Conservation (phyloP, 2,888 invertebrate species). For the Bedellia somnulentella region DNA sequence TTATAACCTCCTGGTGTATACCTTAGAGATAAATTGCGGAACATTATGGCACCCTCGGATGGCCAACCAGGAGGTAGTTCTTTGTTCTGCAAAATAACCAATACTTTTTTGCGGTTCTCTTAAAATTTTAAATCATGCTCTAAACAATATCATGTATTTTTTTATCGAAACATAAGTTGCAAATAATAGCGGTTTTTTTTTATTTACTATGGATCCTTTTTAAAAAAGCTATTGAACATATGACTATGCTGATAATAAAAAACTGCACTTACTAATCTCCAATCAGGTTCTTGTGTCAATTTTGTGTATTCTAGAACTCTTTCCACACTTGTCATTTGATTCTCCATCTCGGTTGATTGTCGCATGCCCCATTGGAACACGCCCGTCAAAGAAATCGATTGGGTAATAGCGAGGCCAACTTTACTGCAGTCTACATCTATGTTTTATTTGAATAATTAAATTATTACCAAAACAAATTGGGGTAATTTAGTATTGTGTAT, state of each 20-base stretch:
- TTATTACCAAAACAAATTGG: too few relatives aligned
- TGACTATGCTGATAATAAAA: background rate
- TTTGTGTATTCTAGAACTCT: constrained; percentile 70
- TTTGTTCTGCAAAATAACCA: too few relatives aligned
- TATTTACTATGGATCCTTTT: too few relatives aligned
- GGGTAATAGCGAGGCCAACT: constrained; percentile 67
- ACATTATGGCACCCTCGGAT: constrained; percentile 44
- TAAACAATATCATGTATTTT: too few relatives aligned
- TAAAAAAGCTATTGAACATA: too few relatives aligned
- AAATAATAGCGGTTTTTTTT: too few relatives aligned
- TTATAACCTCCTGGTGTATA: constrained; percentile 53
- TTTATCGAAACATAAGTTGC: too few relatives aligned
- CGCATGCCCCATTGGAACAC: constrained; percentile 80
- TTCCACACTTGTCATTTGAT: constrained; percentile 81
- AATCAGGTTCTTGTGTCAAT: constrained; percentile 53
- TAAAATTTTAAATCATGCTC: too few relatives aligned
- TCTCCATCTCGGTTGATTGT: constrained; percentile 83
- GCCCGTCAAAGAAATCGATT: constrained; percentile 64
- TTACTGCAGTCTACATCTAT: constrained; percentile 57
- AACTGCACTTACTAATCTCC: constrained; percentile 28
- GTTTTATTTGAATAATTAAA: too few relatives aligned
- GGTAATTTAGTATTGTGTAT: too few relatives aligned
- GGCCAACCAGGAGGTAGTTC: constrained; percentile 56
- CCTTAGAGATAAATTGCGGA: constrained; percentile 46
- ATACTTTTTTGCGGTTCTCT: too few relatives aligned